Base-by-base conservation (phyloP, 2,797 vertebrate genomes). In the Podarcis lilfordi region DNA sequence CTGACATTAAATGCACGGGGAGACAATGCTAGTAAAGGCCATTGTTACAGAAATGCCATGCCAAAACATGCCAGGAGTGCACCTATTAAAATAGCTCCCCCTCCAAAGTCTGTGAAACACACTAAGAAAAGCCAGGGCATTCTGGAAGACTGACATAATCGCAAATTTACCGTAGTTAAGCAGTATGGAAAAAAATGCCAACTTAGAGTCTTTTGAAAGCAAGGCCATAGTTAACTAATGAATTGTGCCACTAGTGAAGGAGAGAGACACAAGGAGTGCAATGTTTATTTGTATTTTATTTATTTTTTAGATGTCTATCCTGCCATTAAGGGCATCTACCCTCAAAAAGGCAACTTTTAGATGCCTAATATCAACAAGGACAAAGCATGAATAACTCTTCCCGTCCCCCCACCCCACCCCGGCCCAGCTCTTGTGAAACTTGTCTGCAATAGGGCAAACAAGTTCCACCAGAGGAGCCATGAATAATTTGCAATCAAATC, bases 141-240 rank as follows among this genome's bases (percentile, higher is more conserved):
- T 82, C 75, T 69, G 43, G 17, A 59, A 87, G 86, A 88, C 66
- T 59, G 79, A 84, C 75, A 77, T 32, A 25, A 45, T 83, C 68
- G 40, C 37, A 90, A 59, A 80, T 77, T 82, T 84, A 32, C 32
- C 32, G 32, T 32, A 76, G 76, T 45, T 69, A 74, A 83, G 69
- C 13, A 27, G 71, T 64, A 74, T 45, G 71, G 50, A 59, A 86
- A 79, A 50, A 68, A 66, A 37, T 50, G 23, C 68, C 61, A 80
- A 55, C 11, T 72, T 74, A 86, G 80, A 82, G 55, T 61, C 50
- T 85, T 80, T 88, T 80, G 82, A n/a, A 71, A 79, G 45, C 32
- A 77, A 61, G 23, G 43, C 4, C 17, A 1, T 19, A 37, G 66
- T 78, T 90, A 85, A 77, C 8, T n/a, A 77, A 75, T 80, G 21